Percentiles rank a stretch among this genome's conserved stretches.
Conservation (phyloP, 2,888 invertebrate species). For the Stomorhina lunata region DNA sequence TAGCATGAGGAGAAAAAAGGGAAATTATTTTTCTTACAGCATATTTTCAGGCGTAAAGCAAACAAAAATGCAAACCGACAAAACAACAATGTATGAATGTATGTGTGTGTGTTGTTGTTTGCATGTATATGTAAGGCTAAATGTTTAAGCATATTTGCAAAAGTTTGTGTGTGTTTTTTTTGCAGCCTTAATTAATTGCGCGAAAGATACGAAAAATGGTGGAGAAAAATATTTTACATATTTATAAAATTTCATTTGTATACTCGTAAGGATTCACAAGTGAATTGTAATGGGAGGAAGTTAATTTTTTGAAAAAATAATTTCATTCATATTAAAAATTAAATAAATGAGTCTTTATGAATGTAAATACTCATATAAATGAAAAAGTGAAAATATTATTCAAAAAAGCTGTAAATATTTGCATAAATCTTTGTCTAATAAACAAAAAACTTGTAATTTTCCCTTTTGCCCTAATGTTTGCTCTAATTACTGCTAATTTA, state of each 20-base stretch:
- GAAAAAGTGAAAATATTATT: neutral
- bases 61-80: conserved; percentile 10
- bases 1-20: too few relatives aligned
- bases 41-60: neutral
- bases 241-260: neutral
- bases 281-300: neutral
- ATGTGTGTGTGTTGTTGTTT: neutral
- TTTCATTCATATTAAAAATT: conserved; percentile 12
- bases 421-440: neutral
- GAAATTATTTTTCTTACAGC: neutral
- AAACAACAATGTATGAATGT: neutral
- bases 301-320: conserved; percentile 36
- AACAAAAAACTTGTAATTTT: too few relatives aligned
- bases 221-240: neutral
- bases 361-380: neutral
- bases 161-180: neutral
- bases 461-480: too few relatives aligned
- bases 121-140: neutral
- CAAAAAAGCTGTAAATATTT: neutral
- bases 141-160: conserved; percentile 14
- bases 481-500: conserved; percentile 16
- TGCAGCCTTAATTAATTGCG: conserved; percentile 49
- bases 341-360: neutral
- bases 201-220: conserved; percentile 33
- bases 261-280: neutral